Percentiles rank a stretch among this genome's conserved stretches.
Evolutionary conservation across 2,113 vertebrate species (phyloP).

Genomic region (Petroica traversi): DNA sequence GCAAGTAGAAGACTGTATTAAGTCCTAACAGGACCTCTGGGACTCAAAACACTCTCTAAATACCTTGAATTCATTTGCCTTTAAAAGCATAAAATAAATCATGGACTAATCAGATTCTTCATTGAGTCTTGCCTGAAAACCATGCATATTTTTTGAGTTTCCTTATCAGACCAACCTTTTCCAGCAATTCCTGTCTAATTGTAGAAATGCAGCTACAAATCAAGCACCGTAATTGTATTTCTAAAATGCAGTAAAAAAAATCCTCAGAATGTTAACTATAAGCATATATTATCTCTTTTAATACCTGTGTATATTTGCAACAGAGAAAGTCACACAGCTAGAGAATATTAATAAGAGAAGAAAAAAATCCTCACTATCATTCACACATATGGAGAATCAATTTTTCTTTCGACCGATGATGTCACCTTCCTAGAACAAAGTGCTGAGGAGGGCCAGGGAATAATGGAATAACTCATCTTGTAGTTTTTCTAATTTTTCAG

Average conservation of each 20-base stretch:
- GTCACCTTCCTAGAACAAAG: conserved; percentile 6
- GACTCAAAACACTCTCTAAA: conserved; percentile 25
- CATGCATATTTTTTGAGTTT: neutral
- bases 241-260: neutral
- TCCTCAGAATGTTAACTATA: neutral
- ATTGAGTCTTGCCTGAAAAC: conserved; percentile 2
- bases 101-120: conserved; percentile 36
- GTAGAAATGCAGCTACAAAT: conserved; percentile 9
- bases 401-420: neutral
- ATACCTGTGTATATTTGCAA: conserved; percentile 20
- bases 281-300: neutral
- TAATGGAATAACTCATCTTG: neutral
- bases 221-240: neutral
- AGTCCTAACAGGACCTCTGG: conserved; percentile 8
- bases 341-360: neutral
- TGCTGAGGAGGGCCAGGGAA: neutral
- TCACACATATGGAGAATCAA: conserved; percentile 18
- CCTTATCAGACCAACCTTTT: conserved; percentile 44
- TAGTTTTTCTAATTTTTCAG: neutral
- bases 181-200: conserved; percentile 11
- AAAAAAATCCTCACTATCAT: neutral
- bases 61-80: conserved; percentile 51
- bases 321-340: neutral
- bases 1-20: conserved; percentile 2
- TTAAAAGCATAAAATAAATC: conserved; percentile 60